Base-by-base conservation (phyloP, 1,140 invertebrate genomes). In the Philopotamus ludificatus region DNA sequence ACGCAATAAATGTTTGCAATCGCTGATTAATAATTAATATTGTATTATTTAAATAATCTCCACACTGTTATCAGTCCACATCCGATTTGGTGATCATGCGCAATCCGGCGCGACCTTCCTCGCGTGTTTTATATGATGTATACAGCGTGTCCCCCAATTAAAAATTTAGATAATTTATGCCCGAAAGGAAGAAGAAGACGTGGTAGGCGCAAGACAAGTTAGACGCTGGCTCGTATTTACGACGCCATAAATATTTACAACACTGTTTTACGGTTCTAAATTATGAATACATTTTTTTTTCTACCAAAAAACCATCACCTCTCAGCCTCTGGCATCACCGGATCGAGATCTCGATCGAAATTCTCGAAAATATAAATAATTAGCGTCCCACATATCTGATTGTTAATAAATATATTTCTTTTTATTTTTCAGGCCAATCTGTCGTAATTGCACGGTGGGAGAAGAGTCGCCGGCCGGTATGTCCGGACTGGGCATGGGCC, bases 371-470 rank as follows among this genome's bases (percentile, higher is more conserved):
- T 34, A 34, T 4, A 12, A 34, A 34, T 34, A 34, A 34, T 34
- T 34, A 34, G 28, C 28, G 28, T 34, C 28, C 4, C 12, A 34
- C 28, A 34, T 34, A 7, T 7, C 4, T 34, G 4, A 34, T 34
- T 34, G 4, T 34, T 34, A 34, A 34, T 34, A 34, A 7, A 15
- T 7, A 44, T 42, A 47, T 53, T 25, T 42, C 4, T 74, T 73
- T 70, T 70, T 65, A 63, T 63, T 65, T 83, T 84, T 55, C 81
- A 87, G 85, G 73, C 82, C 84, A 42, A 83, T 87, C 63, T 84
- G 77, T 74, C 75, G 79, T 66, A 82, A 76, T 78, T 81, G 78
- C 77, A 81, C 80, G 77, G 55, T 80, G 80, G 51, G 77, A 76
- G 23, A 74, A 79, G 0, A 76, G 75, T 21, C 70, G 76, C 25